Percentiles rank a stretch among this genome's conserved stretches.
Evolutionary conservation across 2,888 invertebrate genomes (phyloP).

Genomic region (Campaea margaritaria): DNA sequence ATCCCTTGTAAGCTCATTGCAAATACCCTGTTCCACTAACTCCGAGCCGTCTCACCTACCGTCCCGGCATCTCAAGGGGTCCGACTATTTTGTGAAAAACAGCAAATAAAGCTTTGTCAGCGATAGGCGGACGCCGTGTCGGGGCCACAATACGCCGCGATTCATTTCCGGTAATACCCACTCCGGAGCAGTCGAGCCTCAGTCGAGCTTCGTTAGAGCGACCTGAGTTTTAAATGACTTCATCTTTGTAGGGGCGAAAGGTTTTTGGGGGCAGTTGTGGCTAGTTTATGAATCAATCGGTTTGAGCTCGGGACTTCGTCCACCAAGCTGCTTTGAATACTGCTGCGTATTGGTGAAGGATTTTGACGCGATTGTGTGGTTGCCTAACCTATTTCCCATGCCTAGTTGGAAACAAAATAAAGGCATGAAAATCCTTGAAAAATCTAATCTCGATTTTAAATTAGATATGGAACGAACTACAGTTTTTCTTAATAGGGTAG

Average conservation of each 20-base stretch:
- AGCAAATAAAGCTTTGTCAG: slow-evolving; percentile 72
- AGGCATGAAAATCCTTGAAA: too few relatives aligned
- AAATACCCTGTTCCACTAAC: slow-evolving; percentile 10
- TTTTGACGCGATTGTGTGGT: too few relatives aligned
- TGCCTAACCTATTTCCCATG: too few relatives aligned
- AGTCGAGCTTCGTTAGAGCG: slow-evolving; percentile 55
- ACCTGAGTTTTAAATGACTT: slow-evolving; percentile 48
- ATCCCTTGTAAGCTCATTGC: not conserved
- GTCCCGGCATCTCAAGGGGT: slow-evolving; percentile 51
- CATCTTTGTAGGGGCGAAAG: slow-evolving; percentile 30
- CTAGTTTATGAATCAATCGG: not conserved
- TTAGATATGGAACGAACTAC: too few relatives aligned
- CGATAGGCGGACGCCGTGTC: slow-evolving; percentile 68
- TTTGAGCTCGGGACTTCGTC: not conserved
- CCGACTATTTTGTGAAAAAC: slow-evolving; percentile 70
- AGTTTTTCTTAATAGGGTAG: too few relatives aligned
- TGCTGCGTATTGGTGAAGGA: too few relatives aligned
- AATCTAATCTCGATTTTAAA: too few relatives aligned
- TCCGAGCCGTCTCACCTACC: slow-evolving; percentile 38
- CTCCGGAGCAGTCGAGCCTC: slow-evolving; percentile 47
- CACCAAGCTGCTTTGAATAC: too few relatives aligned
- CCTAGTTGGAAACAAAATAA: too few relatives aligned
- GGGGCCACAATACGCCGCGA: slow-evolving; percentile 66
- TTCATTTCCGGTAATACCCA: slow-evolving; percentile 71
- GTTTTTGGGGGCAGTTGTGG: slow-evolving; percentile 11